A percentile compares a stretch with the other conserved stretches of the same genome.
phyloP scores from a whole-genome alignment of 2,113 vertebrate species.

The Sorex araneus region DNA sequence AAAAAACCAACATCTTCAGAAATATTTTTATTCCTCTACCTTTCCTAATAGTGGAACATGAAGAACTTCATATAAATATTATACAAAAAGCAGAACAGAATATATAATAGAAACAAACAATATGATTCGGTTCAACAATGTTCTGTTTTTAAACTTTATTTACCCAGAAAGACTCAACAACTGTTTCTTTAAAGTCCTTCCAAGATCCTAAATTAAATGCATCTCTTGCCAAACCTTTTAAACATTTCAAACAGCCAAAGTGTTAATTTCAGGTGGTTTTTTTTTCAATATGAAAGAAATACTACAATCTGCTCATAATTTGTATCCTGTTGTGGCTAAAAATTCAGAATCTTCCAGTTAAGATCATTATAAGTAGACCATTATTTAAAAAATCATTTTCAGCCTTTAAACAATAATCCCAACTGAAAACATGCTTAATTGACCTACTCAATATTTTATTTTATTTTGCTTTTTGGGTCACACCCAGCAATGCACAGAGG shows the following conservation, averaged over 20 bases:
- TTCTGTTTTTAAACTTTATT: conserved; percentile 6
- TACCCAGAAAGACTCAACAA: conserved; percentile 8
- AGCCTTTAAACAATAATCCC: not conserved
- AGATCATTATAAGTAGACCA: not conserved
- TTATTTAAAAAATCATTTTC: conserved; percentile 36
- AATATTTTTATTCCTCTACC: not conserved
- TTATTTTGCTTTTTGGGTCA: no score
- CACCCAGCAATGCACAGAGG: no score
- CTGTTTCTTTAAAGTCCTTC: not conserved
- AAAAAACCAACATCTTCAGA: conserved; percentile 13
- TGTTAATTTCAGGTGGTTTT: conserved; percentile 28
- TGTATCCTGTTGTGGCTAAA: not conserved
- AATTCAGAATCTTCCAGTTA: conserved; percentile 31
- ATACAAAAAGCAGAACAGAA: not conserved
- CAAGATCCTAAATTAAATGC: conserved; percentile 4
- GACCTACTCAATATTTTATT: conserved; percentile 11
- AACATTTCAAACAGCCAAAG: conserved; percentile 4
- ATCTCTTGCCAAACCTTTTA: not conserved
- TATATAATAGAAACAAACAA: not conserved
- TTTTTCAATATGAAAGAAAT: conserved; percentile 51
- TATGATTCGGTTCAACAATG: conserved; percentile 21
- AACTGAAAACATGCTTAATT: not conserved
- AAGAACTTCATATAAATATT: not conserved
- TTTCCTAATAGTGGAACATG: not conserved
- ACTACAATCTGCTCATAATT: conserved; percentile 12